Evolutionary conservation across 35 echinoderm and acorn worm species (phyloP), one percentile per base, ranked within the genome.

Genomic region (Lytechinus variegatus): DNA sequence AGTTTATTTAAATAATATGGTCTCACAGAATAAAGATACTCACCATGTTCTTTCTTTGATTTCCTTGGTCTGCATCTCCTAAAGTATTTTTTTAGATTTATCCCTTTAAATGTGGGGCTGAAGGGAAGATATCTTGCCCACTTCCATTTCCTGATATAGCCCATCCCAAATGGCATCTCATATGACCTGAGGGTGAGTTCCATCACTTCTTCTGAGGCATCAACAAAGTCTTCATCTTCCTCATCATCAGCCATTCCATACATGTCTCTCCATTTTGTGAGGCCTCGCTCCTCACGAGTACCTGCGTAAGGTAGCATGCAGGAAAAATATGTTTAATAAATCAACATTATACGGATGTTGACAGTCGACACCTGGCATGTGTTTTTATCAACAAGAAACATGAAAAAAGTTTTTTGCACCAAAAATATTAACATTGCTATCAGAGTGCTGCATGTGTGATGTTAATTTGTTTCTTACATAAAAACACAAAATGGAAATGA

Each of bases 111-210:
- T 54, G 98, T 99, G 9, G 98, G 98, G 55, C 97, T 98, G 95
- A 99, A 89, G 0, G 98, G 98, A 1, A 99, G 53, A 60, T 95
- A 98, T 9, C 87, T 95, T 27, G 95, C 96, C 96, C 97, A 99
- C 14, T 89, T 94, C 87, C 86, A 94, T 33, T 95, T 97, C 21
- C 95, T 55, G 24, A 99, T 93, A 33, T 86, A 92, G 60, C 92
- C 87, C 98, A 98, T 99, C n/a, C 96, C 95, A 13, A 98, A 96
- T 1, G 98, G 98, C 13, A 99, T 92, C n/a, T 99, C 96, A 33
- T 99, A 99, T 14, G 33, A 95, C 57, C 56, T 79, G 52, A 56
- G 92, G 52, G 86, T 87, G 14, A 19, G n/a, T 10, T 54, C 3
- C 52, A n/a, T 89, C 27, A 55, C 95, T 86, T 91, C 54, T 86